Conservation (phyloP, 2,797 vertebrate genomes). For the Erpetoichthys calabaricus region DNA sequence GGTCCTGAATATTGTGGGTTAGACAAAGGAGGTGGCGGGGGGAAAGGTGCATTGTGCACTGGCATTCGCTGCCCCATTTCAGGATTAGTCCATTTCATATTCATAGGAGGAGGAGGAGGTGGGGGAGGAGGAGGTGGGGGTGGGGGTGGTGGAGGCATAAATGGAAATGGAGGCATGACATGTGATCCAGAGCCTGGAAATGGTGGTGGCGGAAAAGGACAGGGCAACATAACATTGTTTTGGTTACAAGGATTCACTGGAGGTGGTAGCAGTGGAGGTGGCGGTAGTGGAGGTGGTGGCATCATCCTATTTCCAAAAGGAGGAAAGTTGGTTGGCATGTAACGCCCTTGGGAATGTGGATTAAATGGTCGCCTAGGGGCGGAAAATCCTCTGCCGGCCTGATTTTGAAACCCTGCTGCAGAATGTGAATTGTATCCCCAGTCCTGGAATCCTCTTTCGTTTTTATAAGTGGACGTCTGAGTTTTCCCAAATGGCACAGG, state of each 20-base stretch:
- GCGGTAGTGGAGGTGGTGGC: conserved; percentile 25
- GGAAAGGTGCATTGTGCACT: conserved; percentile 18
- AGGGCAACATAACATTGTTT: conserved; percentile 19
- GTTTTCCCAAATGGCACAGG: no score
- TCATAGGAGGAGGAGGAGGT: conserved; percentile 10
- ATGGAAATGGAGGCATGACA: conserved; percentile 19
- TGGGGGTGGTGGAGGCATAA: not conserved
- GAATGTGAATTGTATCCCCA: no score
- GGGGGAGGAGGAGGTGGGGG: conserved; percentile 5
- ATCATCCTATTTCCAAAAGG: conserved; percentile 15
- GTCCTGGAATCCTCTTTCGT: no score
- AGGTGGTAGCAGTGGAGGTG: conserved; percentile 2
- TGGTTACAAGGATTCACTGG: no score
- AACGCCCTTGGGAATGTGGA: conserved; percentile 11
- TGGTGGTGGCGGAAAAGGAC: conserved; percentile 33
- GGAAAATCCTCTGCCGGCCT: no score
- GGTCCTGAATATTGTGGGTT: conserved; percentile 4
- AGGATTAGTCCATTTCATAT: conserved; percentile 30
- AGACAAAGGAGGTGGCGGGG: conserved; percentile 7
- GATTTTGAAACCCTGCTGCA: no score
- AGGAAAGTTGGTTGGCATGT: conserved; percentile 18
- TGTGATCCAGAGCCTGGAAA: conserved; percentile 20
- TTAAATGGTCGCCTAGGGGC: not conserved
- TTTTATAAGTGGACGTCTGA: no score
- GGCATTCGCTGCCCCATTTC: not conserved